These are phyloP conservation scores for Paraescarpia echinospica DNA, from an alignment of 1,140 invertebrate genomes.

Conservation along the genomic window DNA sequence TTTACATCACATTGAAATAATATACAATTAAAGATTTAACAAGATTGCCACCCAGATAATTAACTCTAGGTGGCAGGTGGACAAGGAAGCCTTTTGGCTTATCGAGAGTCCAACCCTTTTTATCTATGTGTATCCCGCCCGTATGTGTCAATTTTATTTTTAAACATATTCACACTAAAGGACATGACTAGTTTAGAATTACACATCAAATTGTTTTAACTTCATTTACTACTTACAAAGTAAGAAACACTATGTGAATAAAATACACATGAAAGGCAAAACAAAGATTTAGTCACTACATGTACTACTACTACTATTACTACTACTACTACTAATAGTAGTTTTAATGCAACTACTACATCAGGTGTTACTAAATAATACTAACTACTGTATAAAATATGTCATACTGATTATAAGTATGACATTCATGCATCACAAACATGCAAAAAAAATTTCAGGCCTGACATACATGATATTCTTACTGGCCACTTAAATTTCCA, in stretches of 20 bases:
- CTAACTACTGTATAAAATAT: not conserved
- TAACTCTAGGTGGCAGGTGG: too few relatives aligned
- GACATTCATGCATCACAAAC: not conserved
- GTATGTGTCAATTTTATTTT: too few relatives aligned
- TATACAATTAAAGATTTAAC: slow-evolving; percentile 16
- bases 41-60: too few relatives aligned
- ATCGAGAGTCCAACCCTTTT: too few relatives aligned
- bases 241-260: not conserved
- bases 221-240: not conserved
- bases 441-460: not conserved
- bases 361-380: not conserved
- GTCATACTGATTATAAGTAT: not conserved
- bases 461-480: not conserved
- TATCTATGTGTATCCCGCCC: too few relatives aligned
- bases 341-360: too few relatives aligned
- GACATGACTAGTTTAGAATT: not conserved
- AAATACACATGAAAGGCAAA: not conserved
- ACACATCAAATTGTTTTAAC: not conserved
- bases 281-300: not conserved
- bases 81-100: too few relatives aligned
- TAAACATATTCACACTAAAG: too few relatives aligned
- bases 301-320: not conserved
- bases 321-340: not conserved
- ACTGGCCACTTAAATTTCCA: not conserved
- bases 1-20: not conserved